Percentiles rank a stretch among this genome's conserved stretches.
phyloP scores from a whole-genome alignment of 2,797 vertebrate genomes.

The Scarus forsteni region DNA sequence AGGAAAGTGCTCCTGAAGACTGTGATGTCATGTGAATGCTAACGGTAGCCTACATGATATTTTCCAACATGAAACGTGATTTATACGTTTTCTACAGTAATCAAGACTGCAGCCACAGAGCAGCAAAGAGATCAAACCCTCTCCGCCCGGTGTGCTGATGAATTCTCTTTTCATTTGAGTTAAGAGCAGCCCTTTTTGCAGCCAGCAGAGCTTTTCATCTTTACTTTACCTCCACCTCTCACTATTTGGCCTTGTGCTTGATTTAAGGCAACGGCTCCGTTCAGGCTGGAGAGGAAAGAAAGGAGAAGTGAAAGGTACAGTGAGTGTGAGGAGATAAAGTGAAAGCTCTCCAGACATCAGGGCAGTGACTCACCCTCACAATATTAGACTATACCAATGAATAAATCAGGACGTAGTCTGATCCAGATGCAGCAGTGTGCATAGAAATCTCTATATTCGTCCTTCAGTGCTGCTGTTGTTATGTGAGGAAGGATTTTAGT shows the following conservation, averaged over 20 bases:
- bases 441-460: constrained; percentile 8
- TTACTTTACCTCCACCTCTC: constrained; percentile 15
- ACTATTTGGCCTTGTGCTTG: constrained; percentile 38
- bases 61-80: neutral
- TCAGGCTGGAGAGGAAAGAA: constrained; percentile 11
- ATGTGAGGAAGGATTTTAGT: constrained; percentile 5
- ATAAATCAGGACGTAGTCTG: constrained; percentile 52
- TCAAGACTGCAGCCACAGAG: neutral
- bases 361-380: constrained; percentile 51
- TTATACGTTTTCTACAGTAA: neutral
- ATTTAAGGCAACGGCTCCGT: constrained; percentile 45
- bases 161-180: constrained; percentile 23
- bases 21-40: too few relatives aligned
- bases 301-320: constrained; percentile 1
- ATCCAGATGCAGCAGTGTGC: constrained; percentile 32
- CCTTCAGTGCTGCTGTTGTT: constrained; percentile 9
- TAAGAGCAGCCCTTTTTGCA: constrained; percentile 11
- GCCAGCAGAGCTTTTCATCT: constrained; percentile 29
- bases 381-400: constrained; percentile 49
- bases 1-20: too few relatives aligned
- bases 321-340: constrained; percentile 14
- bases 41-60: too few relatives aligned
- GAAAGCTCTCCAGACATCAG: constrained; percentile 39
- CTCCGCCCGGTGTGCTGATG: constrained; percentile 3
- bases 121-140: neutral